These are phyloP conservation scores for Diglossa cyanea DNA, from an alignment of 2,797 vertebrate species.

Conservation along the genomic window DNA sequence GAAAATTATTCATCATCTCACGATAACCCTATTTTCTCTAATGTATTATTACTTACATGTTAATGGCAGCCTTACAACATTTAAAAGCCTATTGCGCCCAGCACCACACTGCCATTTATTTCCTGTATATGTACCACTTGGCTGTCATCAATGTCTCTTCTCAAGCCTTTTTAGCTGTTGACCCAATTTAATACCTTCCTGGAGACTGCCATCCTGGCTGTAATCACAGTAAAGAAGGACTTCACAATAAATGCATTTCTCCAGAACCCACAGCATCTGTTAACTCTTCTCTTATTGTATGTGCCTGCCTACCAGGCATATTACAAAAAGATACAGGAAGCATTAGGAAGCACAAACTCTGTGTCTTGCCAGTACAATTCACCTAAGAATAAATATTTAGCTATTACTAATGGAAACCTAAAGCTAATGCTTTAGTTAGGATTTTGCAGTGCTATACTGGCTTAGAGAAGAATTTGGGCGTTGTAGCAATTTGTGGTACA, in stretches of 20 bases:
- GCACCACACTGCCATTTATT: neutral
- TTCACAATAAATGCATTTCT: constrained; percentile 39
- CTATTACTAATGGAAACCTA: neutral
- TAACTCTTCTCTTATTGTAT: neutral
- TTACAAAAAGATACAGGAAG: neutral
- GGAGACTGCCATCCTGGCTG: constrained; percentile 53
- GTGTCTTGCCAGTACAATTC: neutral
- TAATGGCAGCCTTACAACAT: constrained; percentile 45
- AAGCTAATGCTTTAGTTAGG: neutral
- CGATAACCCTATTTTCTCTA: constrained; percentile 31
- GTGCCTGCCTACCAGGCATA: neutral
- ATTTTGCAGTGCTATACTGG: neutral
- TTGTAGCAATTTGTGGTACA: neutral
- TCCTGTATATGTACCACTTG: constrained; percentile 32
- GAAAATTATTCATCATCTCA: constrained; percentile 48
- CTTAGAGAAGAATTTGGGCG: neutral
- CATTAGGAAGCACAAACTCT: neutral
- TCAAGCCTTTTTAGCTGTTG: constrained; percentile 64
- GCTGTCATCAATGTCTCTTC: constrained; percentile 32
- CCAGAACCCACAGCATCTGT: constrained; percentile 24
- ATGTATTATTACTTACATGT: constrained; percentile 64
- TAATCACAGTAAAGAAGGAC: constrained; percentile 64
- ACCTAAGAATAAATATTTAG: constrained; percentile 10
- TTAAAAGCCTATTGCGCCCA: constrained; percentile 13
- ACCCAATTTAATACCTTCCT: constrained; percentile 74